Evolutionary conservation across 2,888 invertebrate genomes (phyloP), one percentile per base, ranked within the genome.

Genomic region (Margaritifera margaritifera): DNA sequence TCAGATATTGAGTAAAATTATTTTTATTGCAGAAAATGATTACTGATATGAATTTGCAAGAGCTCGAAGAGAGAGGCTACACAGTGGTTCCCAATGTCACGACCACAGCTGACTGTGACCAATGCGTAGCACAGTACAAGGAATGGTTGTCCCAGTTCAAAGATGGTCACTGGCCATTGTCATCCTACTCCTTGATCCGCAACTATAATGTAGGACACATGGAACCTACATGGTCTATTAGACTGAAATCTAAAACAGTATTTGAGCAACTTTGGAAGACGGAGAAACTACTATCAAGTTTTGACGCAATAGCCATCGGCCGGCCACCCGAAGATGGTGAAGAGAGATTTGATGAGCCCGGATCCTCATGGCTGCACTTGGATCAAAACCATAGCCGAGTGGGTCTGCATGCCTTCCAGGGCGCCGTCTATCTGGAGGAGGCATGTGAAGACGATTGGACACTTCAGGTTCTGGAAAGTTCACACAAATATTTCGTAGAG

Each of bases 341-440:
- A 27, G 84, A 82, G 55, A 55, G 51, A 11, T 83, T 83, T 60
- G 66, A 74, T 42, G 25, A 31, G 5, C 68, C 62, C 1, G 77
- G 77, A 5, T 59, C 74, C 11, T 78, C 75, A 52, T 84, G 83
- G 84, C 74, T 87, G 20, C 87, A 87, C 69, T 61, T 79, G 27
- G 87, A 87, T 74, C 87, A 87, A 62, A 71, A 76, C 11, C 72
- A 79, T 6, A 67, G 73, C 4, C 71, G 82, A 15, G 64, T 71
- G n/a, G 87, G 87, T 25, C 81, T 86, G 4, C 87, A 87, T 66
- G 82, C 81, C 20, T 86, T 80, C 69, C 84, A 87, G 69, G 77
- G 56, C 18, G 82, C 83, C 0, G 77, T 84, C 1, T 82, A 84
- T 70, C 67, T 86, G 20, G 86, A 85, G 68, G 78, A 74, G 55